These are phyloP conservation scores for Cygnus atratus DNA, from an alignment of 2,113 vertebrate species.

Conservation along the genomic window DNA sequence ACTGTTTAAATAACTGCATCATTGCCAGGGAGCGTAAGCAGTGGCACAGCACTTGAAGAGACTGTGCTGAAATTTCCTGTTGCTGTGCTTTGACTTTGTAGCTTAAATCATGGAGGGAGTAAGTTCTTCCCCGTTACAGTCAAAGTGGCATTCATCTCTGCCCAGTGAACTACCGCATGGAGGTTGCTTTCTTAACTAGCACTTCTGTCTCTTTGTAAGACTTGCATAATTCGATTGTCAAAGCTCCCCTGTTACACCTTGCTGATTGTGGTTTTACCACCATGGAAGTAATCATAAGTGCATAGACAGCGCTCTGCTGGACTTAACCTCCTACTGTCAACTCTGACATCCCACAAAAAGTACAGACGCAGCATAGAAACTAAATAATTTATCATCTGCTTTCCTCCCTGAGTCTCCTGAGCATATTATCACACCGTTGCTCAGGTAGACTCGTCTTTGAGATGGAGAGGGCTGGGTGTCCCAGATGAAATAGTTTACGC, in stretches of 20 bases:
- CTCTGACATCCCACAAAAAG: neutral
- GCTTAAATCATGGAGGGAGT: neutral
- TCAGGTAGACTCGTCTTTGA: neutral
- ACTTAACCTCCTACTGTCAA: neutral
- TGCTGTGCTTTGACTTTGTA: neutral
- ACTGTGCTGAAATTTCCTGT: neutral
- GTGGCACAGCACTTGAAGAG: neutral
- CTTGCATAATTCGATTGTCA: neutral
- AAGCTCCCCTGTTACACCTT: neutral
- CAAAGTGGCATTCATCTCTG: neutral
- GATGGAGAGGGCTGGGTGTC: neutral
- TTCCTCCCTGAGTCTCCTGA: neutral
- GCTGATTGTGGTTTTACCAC: neutral
- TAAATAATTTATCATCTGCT: neutral
- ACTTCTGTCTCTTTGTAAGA: neutral
- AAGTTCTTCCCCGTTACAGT: neutral
- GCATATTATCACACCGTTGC: neutral
- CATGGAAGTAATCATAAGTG: neutral
- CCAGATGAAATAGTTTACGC: neutral
- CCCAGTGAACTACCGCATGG: neutral
- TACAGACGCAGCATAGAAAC: neutral
- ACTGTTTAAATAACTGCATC: neutral
- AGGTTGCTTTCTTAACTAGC: neutral
- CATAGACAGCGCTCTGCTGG: neutral
- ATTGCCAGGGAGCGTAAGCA: rapidly evolving